phyloP scores from a whole-genome alignment of 1,140 invertebrate species.

The Drosophila simulans region DNA sequence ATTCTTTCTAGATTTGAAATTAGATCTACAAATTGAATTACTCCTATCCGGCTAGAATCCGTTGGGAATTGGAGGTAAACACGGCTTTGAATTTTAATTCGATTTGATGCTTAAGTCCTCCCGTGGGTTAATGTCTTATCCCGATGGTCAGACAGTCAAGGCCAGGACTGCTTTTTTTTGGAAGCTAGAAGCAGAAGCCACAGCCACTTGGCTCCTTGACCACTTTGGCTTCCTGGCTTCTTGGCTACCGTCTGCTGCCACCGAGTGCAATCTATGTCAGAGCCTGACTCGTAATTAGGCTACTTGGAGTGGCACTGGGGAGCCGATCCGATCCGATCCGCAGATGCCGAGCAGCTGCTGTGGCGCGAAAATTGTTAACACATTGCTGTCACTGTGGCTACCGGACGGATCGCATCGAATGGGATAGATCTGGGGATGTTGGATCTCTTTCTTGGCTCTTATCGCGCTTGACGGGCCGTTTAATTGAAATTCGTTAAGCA shows the following conservation, averaged over 20 bases:
- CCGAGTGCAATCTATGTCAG: constrained; percentile 68
- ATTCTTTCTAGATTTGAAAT: no score
- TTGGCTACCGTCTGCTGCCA: constrained; percentile 55
- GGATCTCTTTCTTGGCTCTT: constrained; percentile 49
- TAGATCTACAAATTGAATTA: not conserved
- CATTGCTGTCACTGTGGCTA: constrained; percentile 72
- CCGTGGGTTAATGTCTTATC: constrained; percentile 15
- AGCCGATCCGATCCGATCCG: constrained; percentile 13
- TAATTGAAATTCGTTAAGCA: constrained; percentile 76
- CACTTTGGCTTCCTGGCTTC: constrained; percentile 31
- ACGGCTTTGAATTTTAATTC: not conserved
- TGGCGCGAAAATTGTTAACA: constrained; percentile 82
- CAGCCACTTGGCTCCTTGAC: constrained; percentile 17
- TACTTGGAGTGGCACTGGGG: constrained; percentile 60
- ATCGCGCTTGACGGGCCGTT: constrained; percentile 70
- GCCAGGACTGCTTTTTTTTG: constrained; percentile 43
- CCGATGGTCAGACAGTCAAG: constrained; percentile 28
- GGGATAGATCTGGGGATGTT: constrained; percentile 19
- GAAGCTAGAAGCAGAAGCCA: constrained; percentile 37
- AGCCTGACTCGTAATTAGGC: constrained; percentile 75
- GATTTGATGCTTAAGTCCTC: no score
- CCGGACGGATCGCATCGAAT: constrained; percentile 26
- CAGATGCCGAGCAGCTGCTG: constrained; percentile 46
- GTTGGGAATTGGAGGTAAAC: not conserved
- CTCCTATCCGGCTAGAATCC: not conserved